phyloP scores from a whole-genome alignment of 1,140 invertebrate genomes.

The Rhagoletis zephyria region DNA sequence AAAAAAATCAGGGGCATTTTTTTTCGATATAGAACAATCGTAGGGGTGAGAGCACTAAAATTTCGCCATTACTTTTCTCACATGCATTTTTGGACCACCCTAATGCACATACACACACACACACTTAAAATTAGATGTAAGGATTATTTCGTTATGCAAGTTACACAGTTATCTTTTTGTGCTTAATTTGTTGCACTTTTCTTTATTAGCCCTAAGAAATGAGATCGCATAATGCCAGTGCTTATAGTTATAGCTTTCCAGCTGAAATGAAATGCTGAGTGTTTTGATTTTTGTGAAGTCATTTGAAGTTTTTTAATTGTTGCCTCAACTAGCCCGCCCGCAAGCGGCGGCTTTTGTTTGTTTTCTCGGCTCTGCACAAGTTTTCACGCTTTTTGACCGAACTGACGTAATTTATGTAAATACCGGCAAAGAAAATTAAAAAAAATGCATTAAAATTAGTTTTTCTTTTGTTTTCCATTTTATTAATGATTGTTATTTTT shows the following conservation, averaged over 20 bases:
- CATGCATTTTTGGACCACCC: too few relatives aligned
- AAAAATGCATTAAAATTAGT: constrained; percentile 27
- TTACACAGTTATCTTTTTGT: too few relatives aligned
- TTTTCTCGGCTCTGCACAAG: constrained; percentile 14
- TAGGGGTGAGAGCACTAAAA: too few relatives aligned
- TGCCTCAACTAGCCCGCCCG: background rate
- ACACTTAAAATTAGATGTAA: too few relatives aligned
- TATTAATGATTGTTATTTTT: constrained; percentile 1
- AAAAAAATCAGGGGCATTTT: too few relatives aligned
- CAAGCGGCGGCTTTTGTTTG: background rate
- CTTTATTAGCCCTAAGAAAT: background rate
- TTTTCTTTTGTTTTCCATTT: background rate
- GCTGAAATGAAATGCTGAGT: background rate
- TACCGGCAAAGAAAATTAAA: background rate
- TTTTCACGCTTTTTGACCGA: constrained; percentile 42
- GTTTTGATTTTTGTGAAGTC: background rate
- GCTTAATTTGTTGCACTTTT: background rate
- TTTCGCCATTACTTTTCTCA: too few relatives aligned
- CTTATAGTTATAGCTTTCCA: too few relatives aligned
- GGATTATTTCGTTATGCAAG: too few relatives aligned
- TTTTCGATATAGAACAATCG: too few relatives aligned
- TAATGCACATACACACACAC: too few relatives aligned
- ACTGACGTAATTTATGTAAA: constrained; percentile 49
- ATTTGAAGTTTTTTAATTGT: background rate
- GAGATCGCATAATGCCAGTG: background rate